Percentiles rank a stretch among this genome's conserved stretches.
Conservation (phyloP, 2,113 vertebrate species). For the Apeltes quadracus region DNA sequence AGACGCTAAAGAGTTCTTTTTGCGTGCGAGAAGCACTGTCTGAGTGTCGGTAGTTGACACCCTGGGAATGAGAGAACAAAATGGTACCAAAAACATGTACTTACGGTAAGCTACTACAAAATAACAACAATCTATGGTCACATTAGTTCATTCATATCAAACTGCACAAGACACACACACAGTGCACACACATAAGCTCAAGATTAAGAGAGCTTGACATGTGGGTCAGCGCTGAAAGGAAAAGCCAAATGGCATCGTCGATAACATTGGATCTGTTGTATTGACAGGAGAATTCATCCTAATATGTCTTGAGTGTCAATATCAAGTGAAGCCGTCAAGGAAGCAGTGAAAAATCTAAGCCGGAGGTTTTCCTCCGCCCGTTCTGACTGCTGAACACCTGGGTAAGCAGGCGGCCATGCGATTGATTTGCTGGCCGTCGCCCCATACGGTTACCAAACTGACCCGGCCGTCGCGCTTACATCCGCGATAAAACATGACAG, state of each 20-base stretch:
- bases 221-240: constrained; percentile 49
- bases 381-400: constrained; percentile 30
- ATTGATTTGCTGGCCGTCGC: constrained; percentile 66
- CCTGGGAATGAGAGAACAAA: neutral
- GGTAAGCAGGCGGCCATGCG: constrained; percentile 38
- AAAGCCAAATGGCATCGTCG: constrained; percentile 78
- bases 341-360: constrained; percentile 20
- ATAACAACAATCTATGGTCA: neutral
- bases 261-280: constrained; percentile 73
- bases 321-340: constrained; percentile 73
- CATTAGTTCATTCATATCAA: neutral
- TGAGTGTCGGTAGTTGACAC: too few relatives aligned
- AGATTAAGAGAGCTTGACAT: constrained; percentile 46
- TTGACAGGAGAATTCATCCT: constrained; percentile 81
- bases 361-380: neutral
- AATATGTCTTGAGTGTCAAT: constrained; percentile 81
- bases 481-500: constrained; percentile 62
- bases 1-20: too few relatives aligned
- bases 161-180: neutral
- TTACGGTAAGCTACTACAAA: neutral
- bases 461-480: constrained; percentile 43
- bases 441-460: constrained; percentile 31
- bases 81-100: neutral
- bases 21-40: neutral
- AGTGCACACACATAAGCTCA: constrained; percentile 20